These are phyloP conservation scores for Cetonia aurata DNA, from an alignment of 2,888 invertebrate species.

Conservation along the genomic window DNA sequence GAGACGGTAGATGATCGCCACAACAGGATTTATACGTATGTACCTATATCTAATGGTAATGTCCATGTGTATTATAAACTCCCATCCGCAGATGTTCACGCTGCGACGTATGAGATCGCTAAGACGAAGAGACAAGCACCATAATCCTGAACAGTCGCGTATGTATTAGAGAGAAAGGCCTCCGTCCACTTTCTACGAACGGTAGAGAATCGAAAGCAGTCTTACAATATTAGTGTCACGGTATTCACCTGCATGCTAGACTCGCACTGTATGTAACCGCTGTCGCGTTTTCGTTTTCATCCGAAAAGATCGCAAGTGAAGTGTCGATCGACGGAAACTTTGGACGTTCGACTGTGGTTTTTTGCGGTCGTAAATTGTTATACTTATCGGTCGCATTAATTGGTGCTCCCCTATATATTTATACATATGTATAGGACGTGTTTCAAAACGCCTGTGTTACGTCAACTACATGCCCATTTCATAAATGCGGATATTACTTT, in stretches of 20 bases:
- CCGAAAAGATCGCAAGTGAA: background rate
- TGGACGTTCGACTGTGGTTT: background rate
- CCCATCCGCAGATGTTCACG: too few relatives aligned
- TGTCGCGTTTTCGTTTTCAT: conserved; percentile 21
- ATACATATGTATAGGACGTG: background rate
- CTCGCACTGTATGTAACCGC: conserved; percentile 10
- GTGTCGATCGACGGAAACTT: background rate
- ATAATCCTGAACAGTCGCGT: conserved; percentile 43
- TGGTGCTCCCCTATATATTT: too few relatives aligned
- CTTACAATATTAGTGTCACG: conserved; percentile 27
- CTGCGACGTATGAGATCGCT: too few relatives aligned
- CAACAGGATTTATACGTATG: too few relatives aligned
- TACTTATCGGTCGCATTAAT: too few relatives aligned
- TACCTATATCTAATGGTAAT: too few relatives aligned
- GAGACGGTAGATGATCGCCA: too few relatives aligned
- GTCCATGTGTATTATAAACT: too few relatives aligned
- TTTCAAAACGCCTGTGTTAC: conserved; percentile 32
- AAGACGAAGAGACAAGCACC: too few relatives aligned
- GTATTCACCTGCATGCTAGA: conserved; percentile 15
- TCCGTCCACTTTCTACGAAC: conserved; percentile 48
- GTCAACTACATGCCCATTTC: conserved; percentile 25
- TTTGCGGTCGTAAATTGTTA: conserved; percentile 1
- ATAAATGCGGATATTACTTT: conserved; percentile 37
- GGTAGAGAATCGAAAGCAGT: conserved; percentile 48
- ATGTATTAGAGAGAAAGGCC: conserved; percentile 48